Evolutionary conservation across 2,113 vertebrate genomes (phyloP), one percentile per base, ranked within the genome.

Genomic region (Triplophysa siluroides): DNA sequence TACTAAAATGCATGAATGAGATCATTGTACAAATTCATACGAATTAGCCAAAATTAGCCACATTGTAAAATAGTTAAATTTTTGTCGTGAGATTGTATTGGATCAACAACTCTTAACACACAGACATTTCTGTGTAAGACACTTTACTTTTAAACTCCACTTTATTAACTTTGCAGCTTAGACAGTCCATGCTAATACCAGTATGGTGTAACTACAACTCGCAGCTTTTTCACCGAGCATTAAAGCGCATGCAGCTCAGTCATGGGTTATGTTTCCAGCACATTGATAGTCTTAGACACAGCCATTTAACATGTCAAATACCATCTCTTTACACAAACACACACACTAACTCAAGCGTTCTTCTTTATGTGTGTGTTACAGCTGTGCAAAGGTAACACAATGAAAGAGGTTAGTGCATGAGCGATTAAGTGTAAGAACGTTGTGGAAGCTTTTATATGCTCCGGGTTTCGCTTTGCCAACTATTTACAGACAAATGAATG

Each of bases 401-500:
- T 77, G 43, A 76, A 63, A 76, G 65, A 66, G 66, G 60, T 74
- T 71, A 33, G 71, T 78, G 66, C 12, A 21, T 68, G 78, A 21
- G 67, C 19, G 73, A 73, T 61, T 66, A 63, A 78, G 68, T 68
- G 68, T 50, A 11, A 43, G 24, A 82, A 87, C 86, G 76, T 85
- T 82, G 83, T 85, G 83, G 26, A 78, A 74, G 85, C 83, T 68
- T 71, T 76, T 80, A 85, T 70, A 84, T 78, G 88, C 93, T 85
- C 87, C 84, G 65, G 90, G 91, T 86, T 79, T 84, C 80, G 80
- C 91, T 90, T 93, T 87, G 83, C 87, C 80, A 86, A 87, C 89
- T 87, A 88, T 94, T 95, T 92, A 92, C 83, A 87, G 86, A 41
- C 86, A 84, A 92, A 92, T 90, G 87, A 68, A 90, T 85, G 87